Conservation (phyloP, 1,140 invertebrate species). For the Halesus radiatus region DNA sequence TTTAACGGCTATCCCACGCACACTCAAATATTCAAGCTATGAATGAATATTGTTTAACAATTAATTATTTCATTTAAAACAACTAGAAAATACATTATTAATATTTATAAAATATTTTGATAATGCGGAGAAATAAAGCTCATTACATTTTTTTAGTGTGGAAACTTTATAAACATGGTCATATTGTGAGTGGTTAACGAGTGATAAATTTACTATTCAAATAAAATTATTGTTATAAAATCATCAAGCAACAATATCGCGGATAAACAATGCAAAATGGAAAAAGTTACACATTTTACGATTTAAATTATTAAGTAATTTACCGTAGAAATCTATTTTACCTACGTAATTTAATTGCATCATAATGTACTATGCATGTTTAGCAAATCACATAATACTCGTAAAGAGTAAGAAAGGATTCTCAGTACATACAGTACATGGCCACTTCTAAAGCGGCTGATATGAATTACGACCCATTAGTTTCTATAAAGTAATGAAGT, state of each 20-base stretch:
- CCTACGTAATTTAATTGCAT: neutral
- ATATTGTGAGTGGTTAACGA: constrained; percentile 13
- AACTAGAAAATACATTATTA: too few species aligned
- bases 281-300: neutral
- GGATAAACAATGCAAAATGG: neutral
- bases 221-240: constrained; percentile 13
- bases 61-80: too few species aligned
- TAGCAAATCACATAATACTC: neutral
- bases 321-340: constrained; percentile 15
- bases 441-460: neutral
- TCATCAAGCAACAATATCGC: constrained; percentile 14
- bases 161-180: neutral
- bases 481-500: neutral
- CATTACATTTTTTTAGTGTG: neutral
- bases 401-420: neutral
- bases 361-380: neutral
- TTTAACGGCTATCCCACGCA: too few species aligned
- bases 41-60: too few species aligned
- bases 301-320: constrained; percentile 19
- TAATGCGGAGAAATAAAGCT: neutral
- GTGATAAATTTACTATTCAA: constrained; percentile 23
- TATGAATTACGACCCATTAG: constrained; percentile 5
- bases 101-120: too few species aligned
- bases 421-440: neutral
- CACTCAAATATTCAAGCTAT: too few species aligned